Base-by-base conservation (phyloP, 2,888 invertebrate species). In the Limnephilus rhombicus region DNA sequence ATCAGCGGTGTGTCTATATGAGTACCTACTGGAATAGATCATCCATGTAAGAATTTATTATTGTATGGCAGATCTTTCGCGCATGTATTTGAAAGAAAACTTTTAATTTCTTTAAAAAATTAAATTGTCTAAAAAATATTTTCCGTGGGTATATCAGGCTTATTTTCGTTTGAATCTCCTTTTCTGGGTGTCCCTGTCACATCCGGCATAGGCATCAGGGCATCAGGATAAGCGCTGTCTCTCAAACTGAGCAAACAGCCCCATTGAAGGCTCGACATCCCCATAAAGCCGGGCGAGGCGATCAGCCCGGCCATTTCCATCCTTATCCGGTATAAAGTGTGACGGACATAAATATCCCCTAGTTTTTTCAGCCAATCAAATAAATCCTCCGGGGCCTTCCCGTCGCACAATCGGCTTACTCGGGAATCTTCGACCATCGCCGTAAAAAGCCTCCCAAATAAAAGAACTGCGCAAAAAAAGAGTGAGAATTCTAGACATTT, bases 401-500 rank as follows among this genome's bases (percentile, higher is more conserved):
- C 91, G 91, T 85, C 85, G 88, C 91, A 89, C 92, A 92, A 93
- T 92, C 92, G 92, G 91, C 83, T 92, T 92, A 92, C 80, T 83
- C 82, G 85, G 53, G 86, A 92, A 88, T 87, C 92, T 92, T 89
- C 88, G 88, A 37, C 80, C 34, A 87, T 87, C 87, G 87, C 87
- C 91, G 87, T 92, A 92, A 92, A 91, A 92, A 92, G 81, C 80
- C 90, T 49, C 82, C 37, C 85, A 92, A 92, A 92, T 92, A 92
- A 92, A 92, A 90, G 86, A 87, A 89, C 89, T 85, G 80, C 80
- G 41, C 83, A 91, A 91, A 91, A 49, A 91, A 91, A 91, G 88
- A 89, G 88, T 89, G 85, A 86, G 89, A 91, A 89, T 92, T 87
- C 94, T 94, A 94, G 94, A 94, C 94, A 95, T 95, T 95, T 95